Evolutionary conservation across 2,888 invertebrate genomes (phyloP), one percentile per base, ranked within the genome.

Genomic region (Melinaea menophilus): DNA sequence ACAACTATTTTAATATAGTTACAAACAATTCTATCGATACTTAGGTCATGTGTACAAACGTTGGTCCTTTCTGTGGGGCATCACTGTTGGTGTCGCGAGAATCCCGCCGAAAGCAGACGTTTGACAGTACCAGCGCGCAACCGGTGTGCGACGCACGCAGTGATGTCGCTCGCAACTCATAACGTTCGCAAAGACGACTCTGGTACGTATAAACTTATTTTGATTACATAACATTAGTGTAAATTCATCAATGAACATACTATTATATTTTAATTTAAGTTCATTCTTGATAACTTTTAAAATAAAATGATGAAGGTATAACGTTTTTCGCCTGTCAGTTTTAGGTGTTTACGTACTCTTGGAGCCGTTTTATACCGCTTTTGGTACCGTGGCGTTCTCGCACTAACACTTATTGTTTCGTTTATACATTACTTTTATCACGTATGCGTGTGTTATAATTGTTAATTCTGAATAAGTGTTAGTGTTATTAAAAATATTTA

Each of bases 61-160:
- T 61, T 65, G 61, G 65, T 68, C 66, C 61, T 63, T 68, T 65
- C 60, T 58, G 64, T 56, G 65, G 72, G 22, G 68, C 74, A 71
- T 68, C 74, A 71, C 73, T 73, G 61, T 47, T 12, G 65, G 65
- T 58, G 58, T 65, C 64, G 65, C 67, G 70, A 73, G 73, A 73
- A 75, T 80, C 80, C 79, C 81, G 80, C 80, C 75, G 76, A 80
- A 79, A 79, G 73, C 69, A 63, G 67, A 67, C 71, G 71, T 71
- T 71, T 65, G 69, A 47, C 82, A 85, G 85, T 85, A 74, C 70
- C 68, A 80, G 81, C 84, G 82, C 80, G 85, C 78, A 78, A 80
- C 81, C 81, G 79, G 84, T 82, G 80, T 78, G 81, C 69, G 75
- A 58, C 35, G 72, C 63, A 73, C 73, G 81, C 68, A 71, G 75